Conservation (phyloP, 2,797 vertebrate species). For the Sebastes diaconus region DNA sequence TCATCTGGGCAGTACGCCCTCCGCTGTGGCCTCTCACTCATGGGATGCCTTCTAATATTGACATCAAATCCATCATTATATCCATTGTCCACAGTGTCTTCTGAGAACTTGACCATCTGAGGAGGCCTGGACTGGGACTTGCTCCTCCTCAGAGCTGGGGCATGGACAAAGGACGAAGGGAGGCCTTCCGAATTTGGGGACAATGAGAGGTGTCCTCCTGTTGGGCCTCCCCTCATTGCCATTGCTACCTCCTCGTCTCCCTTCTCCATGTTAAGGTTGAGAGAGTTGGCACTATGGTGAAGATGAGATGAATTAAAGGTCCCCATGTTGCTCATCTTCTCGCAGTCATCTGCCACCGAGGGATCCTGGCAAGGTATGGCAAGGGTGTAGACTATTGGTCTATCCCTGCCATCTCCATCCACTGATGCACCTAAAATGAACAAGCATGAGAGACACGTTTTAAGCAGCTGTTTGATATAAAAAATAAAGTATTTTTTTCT, state of each 20-base stretch:
- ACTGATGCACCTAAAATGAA: conserved; percentile 87
- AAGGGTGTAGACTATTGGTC: conserved; percentile 86
- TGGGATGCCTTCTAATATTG: conserved; percentile 87
- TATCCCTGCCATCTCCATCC: conserved; percentile 88
- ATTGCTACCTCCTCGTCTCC: conserved; percentile 49
- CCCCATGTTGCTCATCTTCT: conserved; percentile 97
- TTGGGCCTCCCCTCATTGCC: conserved; percentile 56
- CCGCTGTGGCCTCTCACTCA: conserved; percentile 93
- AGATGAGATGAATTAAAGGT: conserved; percentile 95
- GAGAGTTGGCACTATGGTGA: conserved; percentile 90
- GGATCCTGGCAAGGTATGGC: conserved; percentile 82
- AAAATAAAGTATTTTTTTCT: background rate
- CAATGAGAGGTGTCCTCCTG: conserved; percentile 47
- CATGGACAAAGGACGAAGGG: conserved; percentile 82
- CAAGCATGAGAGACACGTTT: background rate
- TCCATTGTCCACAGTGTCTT: conserved; percentile 93
- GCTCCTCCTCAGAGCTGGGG: conserved; percentile 90
- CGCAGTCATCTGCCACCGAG: conserved; percentile 83
- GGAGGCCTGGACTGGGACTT: conserved; percentile 92
- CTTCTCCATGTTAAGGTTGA: conserved; percentile 88
- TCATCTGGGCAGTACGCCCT: conserved; percentile 88
- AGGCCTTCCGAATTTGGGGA: conserved; percentile 74
- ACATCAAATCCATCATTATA: conserved; percentile 82
- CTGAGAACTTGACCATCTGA: conserved; percentile 93
- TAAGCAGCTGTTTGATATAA: background rate